These are phyloP conservation scores for Tichodroma muraria DNA, from an alignment of 2,113 vertebrate species.

Conservation along the genomic window DNA sequence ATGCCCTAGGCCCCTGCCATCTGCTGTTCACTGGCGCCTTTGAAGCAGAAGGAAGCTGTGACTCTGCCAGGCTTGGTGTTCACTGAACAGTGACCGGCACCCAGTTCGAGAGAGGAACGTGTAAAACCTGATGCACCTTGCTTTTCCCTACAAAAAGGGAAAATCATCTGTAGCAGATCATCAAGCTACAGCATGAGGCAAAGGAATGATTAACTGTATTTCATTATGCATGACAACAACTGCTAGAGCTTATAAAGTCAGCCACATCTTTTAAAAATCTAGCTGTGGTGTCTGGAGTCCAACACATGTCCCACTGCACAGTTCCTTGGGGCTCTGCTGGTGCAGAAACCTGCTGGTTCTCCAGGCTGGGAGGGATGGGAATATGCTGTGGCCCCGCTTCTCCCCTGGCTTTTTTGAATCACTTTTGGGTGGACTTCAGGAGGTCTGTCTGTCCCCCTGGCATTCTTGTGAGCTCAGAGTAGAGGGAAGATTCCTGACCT, in stretches of 20 bases:
- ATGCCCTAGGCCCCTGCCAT: background rate
- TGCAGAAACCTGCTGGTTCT: background rate
- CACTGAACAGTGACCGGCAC: accelerated
- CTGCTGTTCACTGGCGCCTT: background rate
- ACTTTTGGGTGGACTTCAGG: background rate
- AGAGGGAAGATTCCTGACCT: background rate
- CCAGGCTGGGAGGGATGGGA: background rate
- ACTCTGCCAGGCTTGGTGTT: background rate
- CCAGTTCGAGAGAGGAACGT: background rate
- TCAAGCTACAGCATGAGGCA: background rate
- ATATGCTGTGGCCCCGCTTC: background rate
- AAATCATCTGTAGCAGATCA: background rate
- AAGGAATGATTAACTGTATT: background rate
- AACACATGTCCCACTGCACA: accelerated
- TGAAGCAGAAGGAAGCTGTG: background rate
- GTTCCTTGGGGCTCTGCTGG: background rate
- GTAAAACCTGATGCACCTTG: background rate
- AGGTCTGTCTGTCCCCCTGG: background rate
- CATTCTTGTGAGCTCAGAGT: background rate
- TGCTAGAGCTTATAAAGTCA: background rate
- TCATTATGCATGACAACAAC: background rate
- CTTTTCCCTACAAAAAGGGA: background rate
- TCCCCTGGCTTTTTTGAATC: background rate
- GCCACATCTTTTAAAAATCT: slow-evolving; percentile 2
- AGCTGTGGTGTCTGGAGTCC: background rate